Percentiles rank a stretch among this genome's conserved stretches.
phyloP scores from a whole-genome alignment of 2,888 invertebrate species.

The Teinopalpus imperialis region DNA sequence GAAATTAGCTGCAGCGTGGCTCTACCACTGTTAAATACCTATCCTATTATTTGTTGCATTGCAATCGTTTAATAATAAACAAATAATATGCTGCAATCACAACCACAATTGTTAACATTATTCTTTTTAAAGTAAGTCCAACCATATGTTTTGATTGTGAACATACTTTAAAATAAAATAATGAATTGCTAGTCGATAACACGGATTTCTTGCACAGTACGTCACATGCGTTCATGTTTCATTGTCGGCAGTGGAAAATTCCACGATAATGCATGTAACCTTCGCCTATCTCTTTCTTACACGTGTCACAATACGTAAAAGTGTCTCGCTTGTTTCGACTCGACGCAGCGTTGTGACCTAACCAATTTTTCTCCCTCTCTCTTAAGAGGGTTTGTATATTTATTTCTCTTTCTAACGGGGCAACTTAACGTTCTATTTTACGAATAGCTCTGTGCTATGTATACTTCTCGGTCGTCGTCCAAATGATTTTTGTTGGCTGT shows the following conservation, averaged over 20 bases:
- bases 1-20: too few relatives aligned
- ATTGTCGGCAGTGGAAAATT: conserved; percentile 81
- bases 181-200: conserved; percentile 31
- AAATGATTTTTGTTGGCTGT: conserved; percentile 79
- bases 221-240: conserved; percentile 71
- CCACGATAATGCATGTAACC: conserved; percentile 78
- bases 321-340: conserved; percentile 58
- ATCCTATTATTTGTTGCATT: too few relatives aligned
- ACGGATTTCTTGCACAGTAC: conserved; percentile 43
- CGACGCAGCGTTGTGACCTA: conserved; percentile 77
- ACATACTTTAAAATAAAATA: too few relatives aligned
- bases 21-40: too few relatives aligned
- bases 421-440: conserved; percentile 77
- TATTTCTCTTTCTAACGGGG: conserved; percentile 56
- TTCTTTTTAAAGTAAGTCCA: too few relatives aligned
- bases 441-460: conserved; percentile 81
- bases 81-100: too few relatives aligned
- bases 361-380: conserved; percentile 58
- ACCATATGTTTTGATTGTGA: too few relatives aligned
- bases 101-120: too few relatives aligned
- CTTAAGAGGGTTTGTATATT: conserved; percentile 43
- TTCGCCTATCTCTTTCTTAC: conserved; percentile 58
- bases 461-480: conserved; percentile 80
- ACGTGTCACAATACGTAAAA: conserved; percentile 40
- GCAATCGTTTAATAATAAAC: too few relatives aligned